Evolutionary conservation across 2,888 invertebrate genomes (phyloP).

Genomic region (Orchesella flavescens): DNA sequence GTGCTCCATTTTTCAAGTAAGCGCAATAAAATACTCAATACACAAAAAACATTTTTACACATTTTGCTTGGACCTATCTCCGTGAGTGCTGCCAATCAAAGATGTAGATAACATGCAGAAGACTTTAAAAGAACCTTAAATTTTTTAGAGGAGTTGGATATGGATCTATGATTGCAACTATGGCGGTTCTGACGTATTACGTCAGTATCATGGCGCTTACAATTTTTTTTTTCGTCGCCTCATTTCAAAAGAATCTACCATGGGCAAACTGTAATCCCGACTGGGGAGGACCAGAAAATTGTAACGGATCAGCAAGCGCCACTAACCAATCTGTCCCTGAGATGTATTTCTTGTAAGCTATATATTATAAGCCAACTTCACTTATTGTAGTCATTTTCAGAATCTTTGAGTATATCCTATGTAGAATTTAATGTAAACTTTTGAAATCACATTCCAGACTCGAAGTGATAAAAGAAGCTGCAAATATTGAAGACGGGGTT

Average conservation of each 20-base stretch:
- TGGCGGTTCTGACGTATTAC: slow-evolving; percentile 83
- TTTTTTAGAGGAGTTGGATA: slow-evolving; percentile 76
- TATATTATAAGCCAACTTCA: too few relatives aligned
- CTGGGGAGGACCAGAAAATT: neutral
- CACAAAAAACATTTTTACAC: too few relatives aligned
- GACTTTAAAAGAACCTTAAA: too few relatives aligned
- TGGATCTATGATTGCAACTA: slow-evolving; percentile 75
- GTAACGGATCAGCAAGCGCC: neutral
- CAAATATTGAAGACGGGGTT: slow-evolving; percentile 71
- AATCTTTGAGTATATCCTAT: too few relatives aligned
- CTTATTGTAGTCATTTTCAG: too few relatives aligned
- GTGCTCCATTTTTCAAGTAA: slow-evolving; percentile 71
- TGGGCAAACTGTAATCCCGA: slow-evolving; percentile 77
- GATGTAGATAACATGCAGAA: too few relatives aligned
- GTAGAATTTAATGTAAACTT: too few relatives aligned
- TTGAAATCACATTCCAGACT: slow-evolving; percentile 19
- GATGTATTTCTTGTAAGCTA: neutral
- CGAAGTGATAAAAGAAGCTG: slow-evolving; percentile 53
- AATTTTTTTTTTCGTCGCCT: slow-evolving; percentile 82
- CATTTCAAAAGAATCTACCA: slow-evolving; percentile 80
- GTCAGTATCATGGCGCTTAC: slow-evolving; percentile 84
- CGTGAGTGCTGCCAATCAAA: too few relatives aligned
- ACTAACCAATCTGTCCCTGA: neutral
- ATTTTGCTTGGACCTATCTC: too few relatives aligned
- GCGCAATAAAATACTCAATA: too few relatives aligned